Conservation (phyloP, 2,113 vertebrate genomes). For the Garra rufa region DNA sequence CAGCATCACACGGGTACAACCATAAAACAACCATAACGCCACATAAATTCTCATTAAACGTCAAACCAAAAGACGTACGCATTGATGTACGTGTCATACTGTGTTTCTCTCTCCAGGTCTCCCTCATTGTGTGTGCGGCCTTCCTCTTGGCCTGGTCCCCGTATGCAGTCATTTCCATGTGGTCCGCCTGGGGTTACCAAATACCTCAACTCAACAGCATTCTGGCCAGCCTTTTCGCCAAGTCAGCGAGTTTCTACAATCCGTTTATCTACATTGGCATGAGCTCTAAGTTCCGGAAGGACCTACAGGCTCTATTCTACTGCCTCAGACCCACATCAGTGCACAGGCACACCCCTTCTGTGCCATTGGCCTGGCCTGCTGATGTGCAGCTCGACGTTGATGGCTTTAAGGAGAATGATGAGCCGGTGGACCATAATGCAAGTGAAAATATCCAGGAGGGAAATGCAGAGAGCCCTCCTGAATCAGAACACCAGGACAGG, state of each 20-base stretch:
- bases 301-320: conserved; percentile 57
- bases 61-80: not conserved
- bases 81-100: not conserved
- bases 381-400: conserved; percentile 43
- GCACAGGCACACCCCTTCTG: conserved; percentile 1
- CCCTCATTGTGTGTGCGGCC: conserved; percentile 70
- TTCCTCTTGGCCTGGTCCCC: conserved; percentile 64
- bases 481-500: not conserved
- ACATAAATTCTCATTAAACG: not conserved
- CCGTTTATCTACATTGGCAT: conserved; percentile 69
- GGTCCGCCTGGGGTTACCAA: conserved; percentile 62
- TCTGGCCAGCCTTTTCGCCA: conserved; percentile 65
- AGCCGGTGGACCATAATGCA: not conserved
- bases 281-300: conserved; percentile 66
- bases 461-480: not conserved
- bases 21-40: no score
- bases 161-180: conserved; percentile 57
- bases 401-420: conserved; percentile 4
- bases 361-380: conserved; percentile 13
- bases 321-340: conserved; percentile 49
- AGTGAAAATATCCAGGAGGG: not conserved
- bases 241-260: conserved; percentile 71
- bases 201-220: conserved; percentile 66
- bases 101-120: conserved; percentile 58
- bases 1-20: conserved; percentile 56